Evolutionary conservation across 2,888 invertebrate genomes (phyloP).

Genomic region (Scaeva pyrastri): DNA sequence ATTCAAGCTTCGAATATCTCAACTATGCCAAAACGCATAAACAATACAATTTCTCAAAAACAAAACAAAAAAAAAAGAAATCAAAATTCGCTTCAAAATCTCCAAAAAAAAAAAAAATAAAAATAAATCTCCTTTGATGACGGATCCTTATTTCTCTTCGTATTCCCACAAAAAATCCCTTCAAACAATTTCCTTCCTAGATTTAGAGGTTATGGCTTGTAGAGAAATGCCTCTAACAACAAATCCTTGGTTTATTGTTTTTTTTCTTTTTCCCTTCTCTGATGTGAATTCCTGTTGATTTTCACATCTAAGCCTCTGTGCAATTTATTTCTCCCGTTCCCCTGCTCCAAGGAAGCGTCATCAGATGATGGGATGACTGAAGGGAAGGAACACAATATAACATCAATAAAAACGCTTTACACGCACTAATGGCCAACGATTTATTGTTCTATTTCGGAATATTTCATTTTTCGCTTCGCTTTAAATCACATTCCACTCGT

Average conservation of each 20-base stretch:
- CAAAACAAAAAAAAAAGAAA: conserved; percentile 24
- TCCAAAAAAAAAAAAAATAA: conserved; percentile 15
- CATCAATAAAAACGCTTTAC: conserved; percentile 43
- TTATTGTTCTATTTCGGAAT: conserved; percentile 25
- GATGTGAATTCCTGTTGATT: conserved; percentile 41
- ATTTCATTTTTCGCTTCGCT: conserved; percentile 4
- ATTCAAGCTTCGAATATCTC: not conserved
- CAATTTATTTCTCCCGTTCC: conserved; percentile 32
- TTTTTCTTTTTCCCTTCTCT: conserved; percentile 9
- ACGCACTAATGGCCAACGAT: conserved; percentile 51
- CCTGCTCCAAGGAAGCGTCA: not conserved
- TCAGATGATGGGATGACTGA: not conserved
- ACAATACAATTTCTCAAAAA: not conserved
- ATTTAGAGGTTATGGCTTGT: not conserved
- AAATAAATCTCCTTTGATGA: conserved; percentile 5
- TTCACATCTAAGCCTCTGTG: conserved; percentile 35
- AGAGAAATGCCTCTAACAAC: not conserved
- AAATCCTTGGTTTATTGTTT: conserved; percentile 45
- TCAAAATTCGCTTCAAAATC: conserved; percentile 33
- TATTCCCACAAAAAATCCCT: not conserved
- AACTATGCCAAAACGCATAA: conserved; percentile 36
- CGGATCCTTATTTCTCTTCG: not conserved
- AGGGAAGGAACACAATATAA: not conserved
- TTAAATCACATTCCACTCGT: not conserved
- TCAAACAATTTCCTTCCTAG: not conserved